Conservation (phyloP, 2,113 vertebrate species). For the Cryptomyrus ogoouensis region DNA sequence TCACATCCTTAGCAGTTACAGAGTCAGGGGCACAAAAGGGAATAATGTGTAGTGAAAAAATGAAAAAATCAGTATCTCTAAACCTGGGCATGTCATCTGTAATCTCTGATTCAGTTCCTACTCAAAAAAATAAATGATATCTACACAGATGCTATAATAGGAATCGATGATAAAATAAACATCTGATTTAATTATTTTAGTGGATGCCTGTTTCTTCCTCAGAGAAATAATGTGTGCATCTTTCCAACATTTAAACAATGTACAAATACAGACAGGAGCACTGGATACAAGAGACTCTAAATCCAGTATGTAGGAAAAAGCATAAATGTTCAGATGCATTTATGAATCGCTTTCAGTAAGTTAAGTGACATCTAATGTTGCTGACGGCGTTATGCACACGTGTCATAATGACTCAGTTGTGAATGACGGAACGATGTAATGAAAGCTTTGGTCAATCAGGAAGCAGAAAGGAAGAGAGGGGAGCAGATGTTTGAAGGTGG, state of each 20-base stretch:
- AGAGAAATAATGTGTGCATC: not conserved
- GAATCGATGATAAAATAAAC: not conserved
- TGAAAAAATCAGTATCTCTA: not conserved
- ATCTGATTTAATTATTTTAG: not conserved
- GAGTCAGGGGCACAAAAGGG: not conserved
- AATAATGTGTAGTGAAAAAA: not conserved
- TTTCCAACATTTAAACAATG: not conserved
- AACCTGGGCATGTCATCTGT: not conserved
- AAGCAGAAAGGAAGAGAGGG: not conserved
- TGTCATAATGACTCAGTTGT: not conserved
- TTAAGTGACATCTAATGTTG: not conserved
- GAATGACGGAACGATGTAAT: not conserved
- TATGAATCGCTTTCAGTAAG: not conserved
- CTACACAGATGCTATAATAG: not conserved
- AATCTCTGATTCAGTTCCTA: not conserved
- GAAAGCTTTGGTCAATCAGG: not conserved
- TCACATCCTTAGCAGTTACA: not conserved
- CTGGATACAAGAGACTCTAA: not conserved
- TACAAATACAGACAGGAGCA: not conserved
- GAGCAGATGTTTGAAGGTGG: not conserved
- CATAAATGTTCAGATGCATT: not conserved
- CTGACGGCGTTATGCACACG: not conserved
- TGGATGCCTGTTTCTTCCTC: not conserved
- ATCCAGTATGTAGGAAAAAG: not conserved
- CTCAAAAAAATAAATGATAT: not conserved